A percentile compares a stretch with the other conserved stretches of the same genome.
Evolutionary conservation across 2,113 vertebrate species (phyloP).

Genomic region (Microtus montanus): DNA sequence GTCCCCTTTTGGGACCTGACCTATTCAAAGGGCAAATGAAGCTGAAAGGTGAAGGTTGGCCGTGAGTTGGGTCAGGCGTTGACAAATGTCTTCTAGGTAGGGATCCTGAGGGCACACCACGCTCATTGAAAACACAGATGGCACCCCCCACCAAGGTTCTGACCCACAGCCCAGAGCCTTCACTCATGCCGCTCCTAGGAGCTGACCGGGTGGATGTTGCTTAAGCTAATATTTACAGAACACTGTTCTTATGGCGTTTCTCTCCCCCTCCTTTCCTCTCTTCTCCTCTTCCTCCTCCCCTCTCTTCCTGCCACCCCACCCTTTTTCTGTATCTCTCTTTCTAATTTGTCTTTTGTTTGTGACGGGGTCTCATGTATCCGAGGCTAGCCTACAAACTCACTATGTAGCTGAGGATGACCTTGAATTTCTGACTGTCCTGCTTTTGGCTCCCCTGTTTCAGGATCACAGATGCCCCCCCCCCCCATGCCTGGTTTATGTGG

Average conservation of each 20-base stretch:
- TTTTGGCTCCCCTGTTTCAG: neutral
- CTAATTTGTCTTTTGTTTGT: neutral
- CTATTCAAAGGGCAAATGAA: slow-evolving; percentile 1
- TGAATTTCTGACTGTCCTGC: neutral
- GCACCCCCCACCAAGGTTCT: neutral
- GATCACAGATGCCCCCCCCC: neutral
- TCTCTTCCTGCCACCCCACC: no score
- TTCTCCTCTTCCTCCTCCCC: no score
- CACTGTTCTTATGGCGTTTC: neutral
- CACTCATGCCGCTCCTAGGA: neutral
- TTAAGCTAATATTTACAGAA: slow-evolving; percentile 12
- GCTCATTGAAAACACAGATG: neutral
- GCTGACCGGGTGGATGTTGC: neutral
- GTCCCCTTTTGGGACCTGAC: neutral
- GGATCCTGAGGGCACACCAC: neutral
- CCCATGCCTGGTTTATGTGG: neutral
- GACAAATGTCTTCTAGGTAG: neutral
- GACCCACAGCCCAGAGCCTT: neutral
- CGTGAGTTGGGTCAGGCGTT: neutral
- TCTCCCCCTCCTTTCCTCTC: neutral
- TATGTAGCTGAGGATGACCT: neutral
- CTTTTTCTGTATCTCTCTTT: neutral
- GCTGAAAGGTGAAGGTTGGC: neutral
- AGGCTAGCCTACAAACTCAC: neutral
- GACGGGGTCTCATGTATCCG: neutral